Evolutionary conservation across 2,888 invertebrate species (phyloP).

Genomic region (Drosophila meridiana): DNA sequence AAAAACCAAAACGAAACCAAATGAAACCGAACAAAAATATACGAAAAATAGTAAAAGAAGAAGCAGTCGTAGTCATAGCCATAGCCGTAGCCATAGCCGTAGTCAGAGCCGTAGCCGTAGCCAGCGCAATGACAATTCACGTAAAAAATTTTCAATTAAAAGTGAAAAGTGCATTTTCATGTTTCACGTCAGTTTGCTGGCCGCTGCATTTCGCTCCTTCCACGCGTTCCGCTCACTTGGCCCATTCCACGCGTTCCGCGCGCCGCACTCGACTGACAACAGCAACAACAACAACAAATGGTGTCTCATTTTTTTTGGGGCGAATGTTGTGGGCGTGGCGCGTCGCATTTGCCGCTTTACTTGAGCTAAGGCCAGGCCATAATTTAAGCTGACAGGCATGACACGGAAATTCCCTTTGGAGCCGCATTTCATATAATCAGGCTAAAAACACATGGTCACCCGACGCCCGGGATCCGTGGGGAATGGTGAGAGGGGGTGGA

Average conservation of each 20-base stretch:
- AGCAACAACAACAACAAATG: slow-evolving; percentile 5
- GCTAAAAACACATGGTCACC: slow-evolving; percentile 73
- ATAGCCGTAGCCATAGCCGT: background rate
- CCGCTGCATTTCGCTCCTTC: slow-evolving; percentile 17
- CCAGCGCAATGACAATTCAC: slow-evolving; percentile 69
- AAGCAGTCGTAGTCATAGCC: background rate
- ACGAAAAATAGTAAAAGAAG: slow-evolving; percentile 25
- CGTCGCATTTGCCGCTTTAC: slow-evolving; percentile 36
- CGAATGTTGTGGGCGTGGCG: slow-evolving; percentile 27
- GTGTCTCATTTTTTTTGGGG: slow-evolving; percentile 24
- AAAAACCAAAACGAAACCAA: slow-evolving; percentile 37
- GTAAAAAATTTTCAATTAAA: slow-evolving; percentile 77
- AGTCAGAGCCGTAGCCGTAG: background rate
- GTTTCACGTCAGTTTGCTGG: slow-evolving; percentile 70
- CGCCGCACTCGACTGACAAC: background rate
- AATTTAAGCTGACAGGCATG: slow-evolving; percentile 80
- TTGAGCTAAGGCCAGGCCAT: slow-evolving; percentile 75
- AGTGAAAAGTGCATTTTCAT: slow-evolving; percentile 82
- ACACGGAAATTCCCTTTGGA: slow-evolving; percentile 79
- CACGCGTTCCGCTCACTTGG: background rate
- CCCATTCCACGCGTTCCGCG: slow-evolving; percentile 2
- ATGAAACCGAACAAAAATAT: slow-evolving; percentile 43
- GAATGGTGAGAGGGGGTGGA: background rate
- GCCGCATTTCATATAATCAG: slow-evolving; percentile 65
- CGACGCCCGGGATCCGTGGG: slow-evolving; percentile 6